Evolutionary conservation across 2,113 vertebrate genomes (phyloP), one percentile per base, ranked within the genome.

Genomic region (Phaethornis superciliosus): DNA sequence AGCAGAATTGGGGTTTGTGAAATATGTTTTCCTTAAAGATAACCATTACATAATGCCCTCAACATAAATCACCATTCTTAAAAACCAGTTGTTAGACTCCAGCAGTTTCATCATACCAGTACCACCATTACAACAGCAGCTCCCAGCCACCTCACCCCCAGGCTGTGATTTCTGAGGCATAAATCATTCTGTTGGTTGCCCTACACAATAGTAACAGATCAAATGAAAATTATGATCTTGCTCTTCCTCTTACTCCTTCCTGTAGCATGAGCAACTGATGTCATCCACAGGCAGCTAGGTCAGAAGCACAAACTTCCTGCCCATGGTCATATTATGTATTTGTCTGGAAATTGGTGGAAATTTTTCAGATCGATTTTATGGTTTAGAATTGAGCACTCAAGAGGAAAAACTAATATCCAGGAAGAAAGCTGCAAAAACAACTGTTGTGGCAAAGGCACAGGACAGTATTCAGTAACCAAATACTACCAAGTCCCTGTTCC

Each of bases 341-440:
- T 60, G 54, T 28, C 60, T 63, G 52, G 81, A 71, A 89, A 69
- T 28, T 8, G 37, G 37, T 40, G 49, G 65, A 52, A 85, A 79
- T n/a, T 68, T 91, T 84, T 63, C 87, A 82, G 33, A 67, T 9
- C 15, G 32, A 49, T 74, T 54, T 90, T 51, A 70, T 12, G 20
- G 47, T 44, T 74, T 26, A 70, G 76, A 86, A 86, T 8, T 9
- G 10, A 70, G 32, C 0, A 0, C 17, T 74, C 63, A 33, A 69
- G 91, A 78, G 40, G 19, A 13, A 85, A 67, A 75, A 30, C 15
- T 2, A 44, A 32, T 12, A 10, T 42, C 64, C 74, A 65, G 88
- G 71, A 91, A 77, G 79, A 89, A 85, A 85, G 71, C 54, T 93
- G 70, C 60, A 56, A 68, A 89, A 94, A 90, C 42, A 92, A 56